Evolutionary conservation across 2,113 vertebrate species (phyloP).

Genomic region (Pelecanoides urinatrix): DNA sequence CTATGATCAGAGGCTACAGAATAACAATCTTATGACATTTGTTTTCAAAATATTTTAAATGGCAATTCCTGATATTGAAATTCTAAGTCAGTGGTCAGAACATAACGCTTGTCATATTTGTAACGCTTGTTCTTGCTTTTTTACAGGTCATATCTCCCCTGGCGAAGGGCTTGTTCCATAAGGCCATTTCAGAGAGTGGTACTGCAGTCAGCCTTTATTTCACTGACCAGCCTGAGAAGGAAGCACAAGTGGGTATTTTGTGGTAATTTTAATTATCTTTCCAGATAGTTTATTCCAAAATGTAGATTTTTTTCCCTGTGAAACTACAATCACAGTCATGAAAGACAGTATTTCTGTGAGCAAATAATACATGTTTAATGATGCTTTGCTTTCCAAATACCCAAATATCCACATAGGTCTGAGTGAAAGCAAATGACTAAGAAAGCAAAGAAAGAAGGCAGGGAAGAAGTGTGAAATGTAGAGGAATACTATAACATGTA

Average conservation of each 20-base stretch:
- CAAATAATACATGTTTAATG: neutral
- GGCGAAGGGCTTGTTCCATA: slow-evolving; percentile 78
- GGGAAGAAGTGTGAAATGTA: neutral
- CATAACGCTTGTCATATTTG: neutral
- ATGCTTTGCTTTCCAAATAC: neutral
- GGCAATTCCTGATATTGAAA: neutral
- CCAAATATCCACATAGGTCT: neutral
- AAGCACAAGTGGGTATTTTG: neutral
- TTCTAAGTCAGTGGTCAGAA: neutral
- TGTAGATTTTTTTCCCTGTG: neutral
- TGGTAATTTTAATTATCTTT: neutral
- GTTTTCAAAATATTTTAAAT: neutral
- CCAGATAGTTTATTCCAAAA: neutral
- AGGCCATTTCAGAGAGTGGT: slow-evolving; percentile 83
- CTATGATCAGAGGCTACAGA: neutral
- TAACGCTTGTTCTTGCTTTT: neutral
- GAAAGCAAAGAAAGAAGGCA: neutral
- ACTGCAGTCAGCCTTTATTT: neutral
- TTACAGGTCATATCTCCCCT: slow-evolving; percentile 81
- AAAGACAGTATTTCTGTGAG: neutral
- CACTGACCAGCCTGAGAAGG: neutral
- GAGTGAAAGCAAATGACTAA: neutral
- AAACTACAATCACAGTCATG: neutral
- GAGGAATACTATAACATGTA: neutral
- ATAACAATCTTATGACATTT: neutral